Evolutionary conservation across 2,113 vertebrate genomes (phyloP), one percentile per base, ranked within the genome.

Genomic region (Hyperopisus bebe): DNA sequence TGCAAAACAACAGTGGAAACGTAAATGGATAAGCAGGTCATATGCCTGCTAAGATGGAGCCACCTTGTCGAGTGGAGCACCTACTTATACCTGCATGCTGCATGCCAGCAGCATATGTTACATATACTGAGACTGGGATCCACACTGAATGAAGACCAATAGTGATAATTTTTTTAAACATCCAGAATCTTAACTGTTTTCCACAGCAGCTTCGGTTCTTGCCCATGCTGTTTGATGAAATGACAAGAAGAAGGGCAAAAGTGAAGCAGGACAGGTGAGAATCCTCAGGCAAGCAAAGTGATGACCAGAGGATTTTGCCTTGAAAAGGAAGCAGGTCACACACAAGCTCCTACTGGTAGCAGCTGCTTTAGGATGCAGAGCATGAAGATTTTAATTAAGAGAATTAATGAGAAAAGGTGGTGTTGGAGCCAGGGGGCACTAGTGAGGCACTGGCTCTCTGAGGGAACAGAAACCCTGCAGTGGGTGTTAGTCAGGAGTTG

Each of bases 321-420:
- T 27, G 13, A n/a, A 50, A 10, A 11, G 5, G 46, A 48, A 47
- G 24, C 7, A 27, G 80, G 48, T n/a, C 47, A 17, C 46, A 35
- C 10, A n/a, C 15, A 47, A 47, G 7, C 47, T 27, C 46, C 48
- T 42, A 50, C 46, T 13, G 47, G 47, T 21, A 55, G 85, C 48
- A 86, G 85, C 85, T 86, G 85, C 85, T 53, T 19, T 50, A 50
- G 85, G 27, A n/a, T 19, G 47, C 31, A 31, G 47, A 9, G 48
- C 47, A 27, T 39, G 85, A 86, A 19, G 85, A 86, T 86, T 51
- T 51, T 51, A 86, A 86, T 53, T 86, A 86, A 53, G 47, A 35
- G 47, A 86, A 5, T 86, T 86, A 86, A 86, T 86, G 47, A 31
- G 85, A 55, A 31, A 13, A 51, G 27, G n/a, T 53, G 85, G 31